Conservation (phyloP, 1,140 invertebrate species). For the Formica exsecta region DNA sequence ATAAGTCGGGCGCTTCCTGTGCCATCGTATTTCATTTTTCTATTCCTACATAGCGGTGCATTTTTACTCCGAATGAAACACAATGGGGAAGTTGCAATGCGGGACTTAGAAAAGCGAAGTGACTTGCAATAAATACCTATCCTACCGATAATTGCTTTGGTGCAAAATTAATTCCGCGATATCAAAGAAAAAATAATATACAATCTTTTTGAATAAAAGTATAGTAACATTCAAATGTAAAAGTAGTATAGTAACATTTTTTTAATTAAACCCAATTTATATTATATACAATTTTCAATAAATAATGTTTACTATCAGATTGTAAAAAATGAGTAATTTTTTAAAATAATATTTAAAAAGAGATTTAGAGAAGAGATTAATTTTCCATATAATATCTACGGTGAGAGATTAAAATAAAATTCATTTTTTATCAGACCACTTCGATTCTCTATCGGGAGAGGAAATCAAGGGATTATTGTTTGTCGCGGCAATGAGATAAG, state of each 20-base stretch:
- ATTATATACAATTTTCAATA: neutral
- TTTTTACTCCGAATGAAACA: conserved; percentile 18
- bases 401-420: neutral
- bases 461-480: conserved; percentile 37
- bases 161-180: neutral
- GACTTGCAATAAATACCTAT: neutral
- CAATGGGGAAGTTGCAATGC: neutral
- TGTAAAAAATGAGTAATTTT: neutral
- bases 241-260: neutral
- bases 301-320: neutral
- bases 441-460: conserved; percentile 36
- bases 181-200: neutral
- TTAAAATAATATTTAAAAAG: neutral
- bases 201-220: neutral
- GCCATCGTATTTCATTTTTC: conserved; percentile 63
- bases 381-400: neutral
- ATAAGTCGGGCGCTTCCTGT: conserved; percentile 65
- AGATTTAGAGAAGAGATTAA: neutral
- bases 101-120: conserved; percentile 37
- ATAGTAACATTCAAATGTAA: neutral
- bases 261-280: neutral
- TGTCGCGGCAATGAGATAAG: conserved; percentile 10
- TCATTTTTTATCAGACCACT: neutral
- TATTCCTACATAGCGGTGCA: conserved; percentile 51
- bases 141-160: neutral